Evolutionary conservation across 2,113 vertebrate genomes (phyloP), one percentile per base, ranked within the genome.

Genomic region (Chloebia gouldiae): DNA sequence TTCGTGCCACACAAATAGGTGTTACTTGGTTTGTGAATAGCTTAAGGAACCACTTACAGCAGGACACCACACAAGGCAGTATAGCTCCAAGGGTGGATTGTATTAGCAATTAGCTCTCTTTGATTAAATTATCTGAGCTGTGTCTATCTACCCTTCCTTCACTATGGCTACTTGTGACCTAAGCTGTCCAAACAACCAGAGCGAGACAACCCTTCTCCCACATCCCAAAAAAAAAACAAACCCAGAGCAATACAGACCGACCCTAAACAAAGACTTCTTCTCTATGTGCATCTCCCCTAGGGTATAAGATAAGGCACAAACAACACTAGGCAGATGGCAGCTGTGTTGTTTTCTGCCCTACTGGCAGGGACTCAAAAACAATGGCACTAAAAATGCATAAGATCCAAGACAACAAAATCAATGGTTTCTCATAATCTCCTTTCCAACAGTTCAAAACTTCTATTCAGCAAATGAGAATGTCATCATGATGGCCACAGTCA

Each of bases 321-420:
- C 40, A 88, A 3, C 88, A 37, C 60, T 8, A 81, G 77, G 65
- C 88, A 95, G 92, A 93, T 76, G 85, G 87, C 75, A 94, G 66
- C 57, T 91, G 53, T 49, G n/a, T 37, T 90, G 31, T 60, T 90
- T 93, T 95, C 79, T 96, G 81, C 81, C 65, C 61, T 76, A 2
- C 44, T 92, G 84, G 51, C 93, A 94, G 40, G 33, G 40, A 13
- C 73, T 94, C 77, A 94, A 64, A 84, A 89, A 28, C 51, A 91
- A 75, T 60, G 47, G 15, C 64, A 64, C 18, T 56, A 56, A 87
- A 89, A 95, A 92, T 27, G 11, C 39, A 0, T 54, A 66, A 87
- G 56, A 71, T 44, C 30, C 49, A 60, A 44, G 61, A 68, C 13
- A 85, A 47, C 8, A 79, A 81, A 91, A 84, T 49, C 23, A 86